These are phyloP conservation scores for Ladona fulva DNA, from an alignment of 1,140 invertebrate genomes.

Conservation along the genomic window DNA sequence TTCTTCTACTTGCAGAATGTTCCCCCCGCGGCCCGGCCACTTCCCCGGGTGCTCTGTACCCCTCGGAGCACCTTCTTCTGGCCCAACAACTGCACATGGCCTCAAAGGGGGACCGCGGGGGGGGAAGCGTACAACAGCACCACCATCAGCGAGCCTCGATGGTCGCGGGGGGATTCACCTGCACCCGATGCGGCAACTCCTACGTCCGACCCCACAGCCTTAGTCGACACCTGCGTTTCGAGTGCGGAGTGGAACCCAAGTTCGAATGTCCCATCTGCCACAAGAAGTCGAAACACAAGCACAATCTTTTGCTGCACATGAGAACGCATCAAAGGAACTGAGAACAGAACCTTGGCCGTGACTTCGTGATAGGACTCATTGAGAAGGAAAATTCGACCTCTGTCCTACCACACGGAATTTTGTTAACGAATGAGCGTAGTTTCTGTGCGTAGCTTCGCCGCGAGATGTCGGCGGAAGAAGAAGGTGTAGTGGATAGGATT, in stretches of 20 bases:
- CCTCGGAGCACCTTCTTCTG: background rate
- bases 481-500: no score
- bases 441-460: no score
- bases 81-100: background rate
- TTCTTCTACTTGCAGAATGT: conserved; percentile 6
- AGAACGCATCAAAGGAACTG: conserved; percentile 21
- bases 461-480: no score
- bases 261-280: conserved; percentile 31
- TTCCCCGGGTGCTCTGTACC: background rate
- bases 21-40: background rate
- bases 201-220: conserved; percentile 32
- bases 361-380: no score
- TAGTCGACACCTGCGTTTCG: conserved; percentile 32
- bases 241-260: conserved; percentile 31
- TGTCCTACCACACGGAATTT: no score
- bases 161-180: conserved; percentile 19
- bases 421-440: no score
- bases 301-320: conserved; percentile 24
- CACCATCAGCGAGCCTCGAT: conserved; percentile 11
- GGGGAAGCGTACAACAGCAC: conserved; percentile 5
- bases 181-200: conserved; percentile 30
- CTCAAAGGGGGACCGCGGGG: background rate
- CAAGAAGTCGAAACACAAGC: conserved; percentile 30
- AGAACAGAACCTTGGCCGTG: conserved; percentile 23
- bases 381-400: no score